A percentile compares a stretch with the other conserved stretches of the same genome.
phyloP scores from a whole-genome alignment of 2,797 vertebrate species.

The Tragopan temminckii region DNA sequence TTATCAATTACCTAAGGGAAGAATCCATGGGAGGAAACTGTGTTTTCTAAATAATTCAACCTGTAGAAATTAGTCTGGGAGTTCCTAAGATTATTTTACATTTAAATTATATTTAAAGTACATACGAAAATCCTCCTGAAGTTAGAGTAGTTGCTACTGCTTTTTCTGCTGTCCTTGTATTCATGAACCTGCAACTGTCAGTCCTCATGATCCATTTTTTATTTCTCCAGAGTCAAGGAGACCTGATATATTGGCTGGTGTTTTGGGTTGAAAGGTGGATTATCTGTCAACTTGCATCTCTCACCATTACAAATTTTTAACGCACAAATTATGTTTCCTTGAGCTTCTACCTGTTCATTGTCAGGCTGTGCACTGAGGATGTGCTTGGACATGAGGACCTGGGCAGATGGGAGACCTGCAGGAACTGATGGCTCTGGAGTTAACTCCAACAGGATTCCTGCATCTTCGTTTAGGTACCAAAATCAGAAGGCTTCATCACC shows the following conservation, averaged over 20 bases:
- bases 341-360: background rate
- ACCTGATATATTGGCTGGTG: background rate
- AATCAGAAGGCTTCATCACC: background rate
- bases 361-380: background rate
- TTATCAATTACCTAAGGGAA: constrained; percentile 57
- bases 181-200: background rate
- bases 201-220: background rate
- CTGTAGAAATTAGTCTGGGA: constrained; percentile 39
- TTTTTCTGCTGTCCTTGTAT: background rate
- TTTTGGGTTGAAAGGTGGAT: background rate
- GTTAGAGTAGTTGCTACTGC: background rate
- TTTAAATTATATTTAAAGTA: background rate
- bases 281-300: background rate
- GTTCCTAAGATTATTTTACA: background rate
- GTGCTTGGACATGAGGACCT: background rate
- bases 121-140: background rate
- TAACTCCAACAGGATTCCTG: background rate
- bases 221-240: background rate
- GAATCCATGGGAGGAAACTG: constrained; percentile 25
- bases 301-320: background rate
- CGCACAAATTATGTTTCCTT: background rate
- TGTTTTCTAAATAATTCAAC: constrained; percentile 56
- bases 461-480: background rate
- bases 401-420: background rate
- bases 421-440: background rate